Percentiles rank a stretch among this genome's conserved stretches.
Evolutionary conservation across 2,113 vertebrate genomes (phyloP).

Genomic region (Taxidea taxus): DNA sequence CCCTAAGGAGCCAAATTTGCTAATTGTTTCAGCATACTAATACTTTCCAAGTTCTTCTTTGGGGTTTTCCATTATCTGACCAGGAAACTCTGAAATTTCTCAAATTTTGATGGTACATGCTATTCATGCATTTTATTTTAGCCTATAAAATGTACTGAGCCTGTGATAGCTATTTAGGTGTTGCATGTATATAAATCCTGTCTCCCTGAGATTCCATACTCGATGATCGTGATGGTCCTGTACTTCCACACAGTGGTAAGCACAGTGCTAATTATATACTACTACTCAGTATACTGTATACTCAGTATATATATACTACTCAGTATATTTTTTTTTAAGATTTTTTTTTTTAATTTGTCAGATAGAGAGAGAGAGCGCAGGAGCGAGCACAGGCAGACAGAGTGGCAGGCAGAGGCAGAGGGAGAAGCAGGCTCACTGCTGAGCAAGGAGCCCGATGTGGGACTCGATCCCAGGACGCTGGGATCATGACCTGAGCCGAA

Average conservation of each 20-base stretch:
- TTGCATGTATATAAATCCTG: slow-evolving; percentile 8
- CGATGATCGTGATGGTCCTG: not conserved
- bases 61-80: not conserved
- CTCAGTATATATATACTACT: no score
- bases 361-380: no score
- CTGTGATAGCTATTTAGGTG: not conserved
- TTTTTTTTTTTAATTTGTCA: no score
- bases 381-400: no score
- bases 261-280: not conserved
- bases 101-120: not conserved
- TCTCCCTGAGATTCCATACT: not conserved
- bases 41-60: not conserved
- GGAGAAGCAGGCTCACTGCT: no score
- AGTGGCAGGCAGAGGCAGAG: no score
- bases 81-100: not conserved
- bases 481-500: no score
- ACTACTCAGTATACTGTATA: not conserved
- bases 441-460: no score
- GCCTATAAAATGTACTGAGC: not conserved
- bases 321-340: not conserved
- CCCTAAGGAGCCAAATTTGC: not conserved
- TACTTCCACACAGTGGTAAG: not conserved
- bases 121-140: not conserved
- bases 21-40: not conserved
- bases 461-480: no score